These are phyloP conservation scores for Galeopsomyia nigrocyanea DNA, from an alignment of 2,888 invertebrate genomes.

Conservation along the genomic window DNA sequence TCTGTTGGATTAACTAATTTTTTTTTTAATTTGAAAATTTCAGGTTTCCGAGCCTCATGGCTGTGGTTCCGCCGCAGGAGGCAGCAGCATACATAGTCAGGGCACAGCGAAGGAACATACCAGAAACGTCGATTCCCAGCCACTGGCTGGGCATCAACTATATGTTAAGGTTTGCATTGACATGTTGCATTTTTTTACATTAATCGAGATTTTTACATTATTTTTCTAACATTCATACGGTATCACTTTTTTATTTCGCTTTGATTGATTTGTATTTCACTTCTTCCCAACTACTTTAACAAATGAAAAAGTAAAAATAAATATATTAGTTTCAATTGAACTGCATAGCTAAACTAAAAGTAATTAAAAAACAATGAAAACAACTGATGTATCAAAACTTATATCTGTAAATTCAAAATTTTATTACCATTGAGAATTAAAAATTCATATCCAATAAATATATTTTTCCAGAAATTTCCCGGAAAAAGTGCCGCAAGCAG, in stretches of 20 bases:
- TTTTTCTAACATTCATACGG: not conserved
- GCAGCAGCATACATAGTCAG: conserved; percentile 78
- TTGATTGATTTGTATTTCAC: too few species aligned
- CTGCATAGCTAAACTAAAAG: too few species aligned
- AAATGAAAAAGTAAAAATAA: too few species aligned
- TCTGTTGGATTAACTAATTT: conserved; percentile 18
- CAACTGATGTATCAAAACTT: too few species aligned
- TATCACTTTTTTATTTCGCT: too few species aligned
- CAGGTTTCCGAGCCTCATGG: conserved; percentile 76
- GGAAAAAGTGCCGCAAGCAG: conserved; percentile 68
- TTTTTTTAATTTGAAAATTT: conserved; percentile 21
- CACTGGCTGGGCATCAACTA: conserved; percentile 73
- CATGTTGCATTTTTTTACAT: conserved; percentile 18
- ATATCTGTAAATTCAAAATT: too few species aligned
- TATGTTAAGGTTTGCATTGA: conserved; percentile 59
- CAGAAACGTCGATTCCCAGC: conserved; percentile 77
- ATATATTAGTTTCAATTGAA: not conserved
- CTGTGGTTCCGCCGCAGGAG: conserved; percentile 74
- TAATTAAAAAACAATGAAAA: conserved; percentile 1
- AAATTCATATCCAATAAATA: conserved; percentile 10
- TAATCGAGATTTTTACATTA: conserved; percentile 53
- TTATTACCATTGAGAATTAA: not conserved
- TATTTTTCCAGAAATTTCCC: conserved; percentile 72
- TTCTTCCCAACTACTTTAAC: too few species aligned
- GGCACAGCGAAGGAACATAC: conserved; percentile 76